These are phyloP conservation scores for Pterostichus madidus DNA, from an alignment of 2,888 invertebrate genomes.

Conservation along the genomic window DNA sequence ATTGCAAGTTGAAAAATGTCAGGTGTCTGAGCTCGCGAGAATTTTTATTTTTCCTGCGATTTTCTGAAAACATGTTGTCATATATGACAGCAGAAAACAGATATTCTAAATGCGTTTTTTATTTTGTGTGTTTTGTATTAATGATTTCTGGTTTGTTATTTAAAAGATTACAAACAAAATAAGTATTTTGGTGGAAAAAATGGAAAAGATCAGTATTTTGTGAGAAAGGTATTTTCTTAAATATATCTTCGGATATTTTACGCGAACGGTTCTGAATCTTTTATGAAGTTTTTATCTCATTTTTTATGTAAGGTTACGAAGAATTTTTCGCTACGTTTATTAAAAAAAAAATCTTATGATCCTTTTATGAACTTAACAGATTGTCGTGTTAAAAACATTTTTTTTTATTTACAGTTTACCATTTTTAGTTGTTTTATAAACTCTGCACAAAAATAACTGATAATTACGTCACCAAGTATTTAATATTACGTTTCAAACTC, in stretches of 20 bases:
- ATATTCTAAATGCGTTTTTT: background rate
- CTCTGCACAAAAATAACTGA: too few species aligned
- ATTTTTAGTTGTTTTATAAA: too few species aligned
- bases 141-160: too few species aligned
- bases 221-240: background rate
- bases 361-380: background rate
- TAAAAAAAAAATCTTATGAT: background rate
- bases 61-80: background rate
- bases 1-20: too few species aligned
- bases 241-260: background rate
- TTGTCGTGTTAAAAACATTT: background rate
- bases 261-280: background rate
- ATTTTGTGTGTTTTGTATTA: background rate
- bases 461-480: too few species aligned
- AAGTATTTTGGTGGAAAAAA: too few species aligned
- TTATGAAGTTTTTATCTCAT: constrained; percentile 14
- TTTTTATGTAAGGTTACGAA: background rate
- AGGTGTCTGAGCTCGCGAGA: too few species aligned
- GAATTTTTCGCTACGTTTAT: background rate
- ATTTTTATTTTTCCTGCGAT: too few species aligned
- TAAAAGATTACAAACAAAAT: too few species aligned
- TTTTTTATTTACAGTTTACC: too few species aligned
- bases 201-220: background rate
- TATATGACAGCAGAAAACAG: too few species aligned
- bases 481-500: too few species aligned